Evolutionary conservation across 2,888 invertebrate genomes (phyloP).

Genomic region (Lithophane leautieri): DNA sequence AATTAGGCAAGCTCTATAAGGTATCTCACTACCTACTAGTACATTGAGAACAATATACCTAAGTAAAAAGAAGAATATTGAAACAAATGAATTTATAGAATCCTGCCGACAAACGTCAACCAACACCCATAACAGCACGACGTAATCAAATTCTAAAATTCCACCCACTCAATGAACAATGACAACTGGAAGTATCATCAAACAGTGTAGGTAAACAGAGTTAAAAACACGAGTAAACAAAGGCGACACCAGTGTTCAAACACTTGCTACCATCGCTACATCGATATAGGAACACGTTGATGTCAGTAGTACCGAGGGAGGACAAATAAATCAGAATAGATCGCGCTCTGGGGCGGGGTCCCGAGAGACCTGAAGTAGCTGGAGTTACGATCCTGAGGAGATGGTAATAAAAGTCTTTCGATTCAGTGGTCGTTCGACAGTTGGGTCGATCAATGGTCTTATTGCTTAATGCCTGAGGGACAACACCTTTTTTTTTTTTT

Average conservation of each 20-base stretch:
- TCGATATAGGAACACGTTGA: slow-evolving; percentile 37
- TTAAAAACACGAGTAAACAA: slow-evolving; percentile 79
- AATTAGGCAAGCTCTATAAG: neutral
- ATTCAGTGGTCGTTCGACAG: neutral
- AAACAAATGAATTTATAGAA: slow-evolving; percentile 12
- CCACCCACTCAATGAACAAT: slow-evolving; percentile 48
- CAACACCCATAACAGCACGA: slow-evolving; percentile 1
- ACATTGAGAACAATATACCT: neutral
- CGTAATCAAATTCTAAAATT: slow-evolving; percentile 50
- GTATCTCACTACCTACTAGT: neutral
- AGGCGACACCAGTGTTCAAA: slow-evolving; percentile 77
- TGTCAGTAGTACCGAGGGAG: slow-evolving; percentile 56
- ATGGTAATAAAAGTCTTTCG: slow-evolving; percentile 44
- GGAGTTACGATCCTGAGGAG: slow-evolving; percentile 47
- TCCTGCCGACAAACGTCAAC: neutral
- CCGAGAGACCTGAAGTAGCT: slow-evolving; percentile 70
- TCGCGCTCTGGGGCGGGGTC: slow-evolving; percentile 74
- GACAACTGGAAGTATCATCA: slow-evolving; percentile 58
- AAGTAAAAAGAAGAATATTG: neutral
- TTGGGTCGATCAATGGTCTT: neutral
- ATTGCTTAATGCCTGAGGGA: neutral
- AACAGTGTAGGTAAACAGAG: slow-evolving; percentile 56
- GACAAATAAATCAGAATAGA: slow-evolving; percentile 83
- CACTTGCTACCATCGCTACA: slow-evolving; percentile 70
- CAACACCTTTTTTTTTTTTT: too few species aligned